Base-by-base conservation (phyloP, 2,797 vertebrate genomes). In the Anabas testudineus region DNA sequence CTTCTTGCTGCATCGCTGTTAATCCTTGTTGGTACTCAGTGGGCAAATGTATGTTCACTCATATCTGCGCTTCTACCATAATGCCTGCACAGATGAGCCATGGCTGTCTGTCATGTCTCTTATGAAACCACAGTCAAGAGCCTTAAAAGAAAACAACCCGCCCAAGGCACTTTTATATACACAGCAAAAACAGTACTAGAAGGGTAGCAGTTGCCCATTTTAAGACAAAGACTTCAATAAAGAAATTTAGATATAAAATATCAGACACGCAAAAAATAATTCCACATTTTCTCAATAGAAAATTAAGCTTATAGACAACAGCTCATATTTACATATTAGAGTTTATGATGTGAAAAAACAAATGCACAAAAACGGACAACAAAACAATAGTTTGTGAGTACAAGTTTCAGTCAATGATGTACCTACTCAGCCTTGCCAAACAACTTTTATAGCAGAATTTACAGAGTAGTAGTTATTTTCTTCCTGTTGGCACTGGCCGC, bases 1-100 rank as follows among this genome's bases (percentile, higher is more conserved):
- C 86, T 91, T 88, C 87, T 30, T 54, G 71, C 57, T 73, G 51
- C 54, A 45, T 72, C 21, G 64, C 75, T 37, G 46, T 58, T 81
- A 84, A 90, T 88, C 75, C 78, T 66, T 12, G 57, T 10, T 39
- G 41, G 46, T 59, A 60, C 57, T 76, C 49, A 60, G 79, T 10
- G 42, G 70, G 64, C 58, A 30, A 39, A 55, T 51, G 9, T 19
- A 62, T 69, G 66, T 62, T 70, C 0, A 2, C 70, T 67, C 52
- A 28, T 63, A 86, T 73, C 53, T 10, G 32, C 36, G n/a, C 39
- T 71, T 42, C 56, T 51, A 49, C 42, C 3, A 5, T 78, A 82
- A 87, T 77, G 77, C 69, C 74, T 59, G 45, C 55, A 67, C 60
- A 76, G 74, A 81, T 73, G 74, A 86, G 79, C 64, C 60, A 19